These are phyloP conservation scores for Nematopogon swammerdamellus DNA, from an alignment of 2,888 invertebrate species.

Conservation along the genomic window DNA sequence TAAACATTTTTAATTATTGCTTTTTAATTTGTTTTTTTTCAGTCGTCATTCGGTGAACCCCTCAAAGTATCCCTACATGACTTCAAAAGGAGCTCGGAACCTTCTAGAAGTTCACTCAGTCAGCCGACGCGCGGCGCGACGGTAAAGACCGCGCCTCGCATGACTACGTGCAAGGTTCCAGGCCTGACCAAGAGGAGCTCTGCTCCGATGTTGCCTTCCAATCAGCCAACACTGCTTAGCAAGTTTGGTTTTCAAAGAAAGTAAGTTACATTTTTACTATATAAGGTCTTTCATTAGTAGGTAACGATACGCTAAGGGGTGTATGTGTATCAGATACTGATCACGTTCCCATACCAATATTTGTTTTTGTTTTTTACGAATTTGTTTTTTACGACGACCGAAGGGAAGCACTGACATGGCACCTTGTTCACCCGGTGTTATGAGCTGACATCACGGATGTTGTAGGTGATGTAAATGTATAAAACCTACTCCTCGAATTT, in stretches of 20 bases:
- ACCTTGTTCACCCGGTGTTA: too few species aligned
- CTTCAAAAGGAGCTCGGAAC: background rate
- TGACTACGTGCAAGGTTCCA: conserved; percentile 22
- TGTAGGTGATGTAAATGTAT: too few species aligned
- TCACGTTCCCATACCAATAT: too few species aligned
- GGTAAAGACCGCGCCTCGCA: background rate
- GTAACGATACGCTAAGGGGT: too few species aligned
- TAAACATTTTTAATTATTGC: too few species aligned
- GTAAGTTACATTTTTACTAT: conserved; percentile 23
- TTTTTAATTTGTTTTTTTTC: conserved; percentile 9
- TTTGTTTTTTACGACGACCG: too few species aligned
- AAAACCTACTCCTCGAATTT: too few species aligned
- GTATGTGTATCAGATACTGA: too few species aligned
- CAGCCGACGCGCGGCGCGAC: background rate
- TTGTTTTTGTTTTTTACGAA: conserved; percentile 2
- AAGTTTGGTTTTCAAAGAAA: conserved; percentile 66
- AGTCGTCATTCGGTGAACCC: conserved; percentile 27
- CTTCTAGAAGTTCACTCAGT: background rate
- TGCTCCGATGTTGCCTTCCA: conserved; percentile 24
- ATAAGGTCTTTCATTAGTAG: too few species aligned
- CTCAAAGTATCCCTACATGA: conserved; percentile 10
- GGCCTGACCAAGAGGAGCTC: conserved; percentile 23
- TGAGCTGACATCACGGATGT: too few species aligned
- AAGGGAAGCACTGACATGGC: too few species aligned
- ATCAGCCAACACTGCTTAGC: conserved; percentile 60